phyloP scores from a whole-genome alignment of 2,797 vertebrate genomes.

The Pelochelys cantorii region DNA sequence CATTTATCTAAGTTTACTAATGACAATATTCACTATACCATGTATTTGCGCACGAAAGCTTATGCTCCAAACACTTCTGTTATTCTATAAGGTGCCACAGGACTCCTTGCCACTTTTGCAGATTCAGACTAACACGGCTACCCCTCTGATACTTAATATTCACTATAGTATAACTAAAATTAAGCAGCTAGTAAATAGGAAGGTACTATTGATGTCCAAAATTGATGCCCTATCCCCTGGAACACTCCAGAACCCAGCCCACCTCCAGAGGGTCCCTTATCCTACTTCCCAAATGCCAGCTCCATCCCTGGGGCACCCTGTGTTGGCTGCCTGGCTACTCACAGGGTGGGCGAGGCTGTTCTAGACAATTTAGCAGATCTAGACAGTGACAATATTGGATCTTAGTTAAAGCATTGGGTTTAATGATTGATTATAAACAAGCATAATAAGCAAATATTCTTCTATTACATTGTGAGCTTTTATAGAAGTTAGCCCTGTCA shows the following conservation, averaged over 20 bases:
- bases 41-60: no score
- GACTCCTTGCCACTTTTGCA: no score
- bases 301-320: no score
- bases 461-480: not conserved
- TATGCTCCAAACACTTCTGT: no score
- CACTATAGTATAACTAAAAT: not conserved
- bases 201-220: not conserved
- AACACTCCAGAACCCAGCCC: no score
- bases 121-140: no score
- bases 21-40: not conserved
- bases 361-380: not conserved
- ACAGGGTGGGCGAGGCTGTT: no score
- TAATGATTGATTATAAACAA: not conserved
- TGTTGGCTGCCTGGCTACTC: no score
- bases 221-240: accelerated
- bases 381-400: not conserved
- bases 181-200: not conserved
- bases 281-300: no score
- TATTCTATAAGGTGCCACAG: no score
- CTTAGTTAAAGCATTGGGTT: not conserved
- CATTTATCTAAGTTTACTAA: not conserved
- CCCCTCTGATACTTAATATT: no score
- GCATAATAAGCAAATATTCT: not conserved
- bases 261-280: no score
- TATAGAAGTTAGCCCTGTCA: not conserved